Evolutionary conservation across 1,140 invertebrate species (phyloP).

Genomic region (Olivierus martensii): DNA sequence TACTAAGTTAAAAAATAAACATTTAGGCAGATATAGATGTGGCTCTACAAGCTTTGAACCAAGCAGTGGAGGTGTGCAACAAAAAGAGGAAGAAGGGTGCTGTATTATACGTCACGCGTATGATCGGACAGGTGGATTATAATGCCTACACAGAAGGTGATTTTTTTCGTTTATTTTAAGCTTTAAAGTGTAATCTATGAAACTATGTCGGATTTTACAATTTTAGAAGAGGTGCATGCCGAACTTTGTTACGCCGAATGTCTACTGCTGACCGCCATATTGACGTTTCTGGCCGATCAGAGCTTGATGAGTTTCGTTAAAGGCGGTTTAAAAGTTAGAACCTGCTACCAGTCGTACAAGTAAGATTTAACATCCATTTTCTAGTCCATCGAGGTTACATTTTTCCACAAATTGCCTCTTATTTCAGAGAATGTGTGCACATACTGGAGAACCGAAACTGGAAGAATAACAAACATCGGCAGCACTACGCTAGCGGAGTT

Average conservation of each 20-base stretch:
- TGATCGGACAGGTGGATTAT: constrained; percentile 63
- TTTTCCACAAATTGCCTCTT: constrained; percentile 4
- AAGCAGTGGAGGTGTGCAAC: constrained; percentile 60
- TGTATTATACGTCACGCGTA: constrained; percentile 61
- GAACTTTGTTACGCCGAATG: constrained; percentile 89
- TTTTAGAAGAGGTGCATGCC: constrained; percentile 79
- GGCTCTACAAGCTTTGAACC: constrained; percentile 54
- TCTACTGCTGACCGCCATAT: constrained; percentile 66
- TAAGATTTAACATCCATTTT: constrained; percentile 34
- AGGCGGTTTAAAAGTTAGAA: constrained; percentile 81
- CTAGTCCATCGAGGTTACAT: constrained; percentile 2
- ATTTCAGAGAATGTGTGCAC: constrained; percentile 63
- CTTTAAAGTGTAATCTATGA: background rate
- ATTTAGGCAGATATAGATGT: constrained; percentile 52
- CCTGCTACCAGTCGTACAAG: constrained; percentile 86
- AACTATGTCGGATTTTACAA: no score
- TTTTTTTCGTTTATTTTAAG: constrained; percentile 3
- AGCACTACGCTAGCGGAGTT: constrained; percentile 78
- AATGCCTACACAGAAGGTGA: constrained; percentile 55
- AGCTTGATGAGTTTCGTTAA: constrained; percentile 84
- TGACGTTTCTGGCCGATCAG: constrained; percentile 90
- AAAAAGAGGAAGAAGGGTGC: constrained; percentile 53
- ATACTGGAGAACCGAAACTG: constrained; percentile 65
- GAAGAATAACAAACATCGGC: constrained; percentile 29
- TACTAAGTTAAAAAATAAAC: no score